Evolutionary conservation across 2,888 invertebrate species (phyloP).

Genomic region (Spilarctia lutea): DNA sequence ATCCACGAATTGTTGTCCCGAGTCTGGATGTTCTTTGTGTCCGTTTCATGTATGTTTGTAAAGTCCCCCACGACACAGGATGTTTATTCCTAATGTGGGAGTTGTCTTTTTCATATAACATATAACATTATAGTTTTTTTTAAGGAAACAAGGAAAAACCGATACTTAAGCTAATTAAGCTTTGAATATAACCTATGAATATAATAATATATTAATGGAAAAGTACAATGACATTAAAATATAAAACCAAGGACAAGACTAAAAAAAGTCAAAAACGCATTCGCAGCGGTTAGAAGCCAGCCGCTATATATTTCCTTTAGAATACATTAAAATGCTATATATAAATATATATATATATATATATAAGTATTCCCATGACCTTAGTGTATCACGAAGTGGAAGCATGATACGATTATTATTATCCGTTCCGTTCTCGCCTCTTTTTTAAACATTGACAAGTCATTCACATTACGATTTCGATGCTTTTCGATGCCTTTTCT

Average conservation of each 20-base stretch:
- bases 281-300: neutral
- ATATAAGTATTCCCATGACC: constrained; percentile 1
- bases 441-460: constrained; percentile 8
- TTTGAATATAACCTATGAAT: neutral
- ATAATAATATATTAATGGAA: neutral
- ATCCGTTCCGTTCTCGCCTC: neutral
- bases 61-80: too few relatives aligned
- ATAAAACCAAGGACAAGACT: constrained; percentile 3
- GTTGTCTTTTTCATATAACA: too few relatives aligned
- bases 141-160: too few relatives aligned
- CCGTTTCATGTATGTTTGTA: too few relatives aligned
- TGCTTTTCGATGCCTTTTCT: constrained; percentile 4
- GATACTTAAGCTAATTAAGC: too few relatives aligned
- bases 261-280: neutral
- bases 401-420: neutral
- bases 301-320: neutral
- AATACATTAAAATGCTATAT: constrained; percentile 1
- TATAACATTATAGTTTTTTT: too few relatives aligned
- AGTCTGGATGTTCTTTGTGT: too few relatives aligned
- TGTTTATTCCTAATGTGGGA: too few relatives aligned
- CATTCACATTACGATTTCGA: constrained; percentile 13
- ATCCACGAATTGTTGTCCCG: too few relatives aligned
- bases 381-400: constrained; percentile 8
- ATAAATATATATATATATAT: neutral
- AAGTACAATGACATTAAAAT: constrained; percentile 8